A percentile compares a stretch with the other conserved stretches of the same genome.
These are phyloP conservation scores for Luidia sarsii DNA, from an alignment of 53 echinoderm and acorn worm genomes.

Conservation along the genomic window DNA sequence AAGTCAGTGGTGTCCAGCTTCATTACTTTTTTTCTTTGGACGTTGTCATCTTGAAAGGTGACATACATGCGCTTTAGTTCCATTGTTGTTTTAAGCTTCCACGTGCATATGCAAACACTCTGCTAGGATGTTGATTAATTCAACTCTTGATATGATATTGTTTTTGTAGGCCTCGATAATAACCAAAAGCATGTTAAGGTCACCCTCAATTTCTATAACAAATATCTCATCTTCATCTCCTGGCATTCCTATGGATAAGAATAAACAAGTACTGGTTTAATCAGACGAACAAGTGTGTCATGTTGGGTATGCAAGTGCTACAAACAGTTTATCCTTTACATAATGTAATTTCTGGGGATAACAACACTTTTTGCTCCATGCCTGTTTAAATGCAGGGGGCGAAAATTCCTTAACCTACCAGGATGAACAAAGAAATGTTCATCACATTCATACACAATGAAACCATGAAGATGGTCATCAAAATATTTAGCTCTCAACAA, in stretches of 20 bases:
- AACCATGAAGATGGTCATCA: slow-evolving; percentile 42
- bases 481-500: slow-evolving; percentile 21
- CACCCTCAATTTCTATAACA: too few relatives aligned
- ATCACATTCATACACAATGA: slow-evolving; percentile 14
- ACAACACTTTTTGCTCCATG: background rate
- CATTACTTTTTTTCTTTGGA: slow-evolving; percentile 5
- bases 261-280: too few relatives aligned
- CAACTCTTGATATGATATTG: background rate
- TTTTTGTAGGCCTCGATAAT: slow-evolving; percentile 4
- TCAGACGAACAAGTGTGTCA: too few relatives aligned
- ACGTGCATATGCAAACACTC: too few relatives aligned
- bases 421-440: slow-evolving; percentile 15
- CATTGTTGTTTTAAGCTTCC: too few relatives aligned
- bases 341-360: slow-evolving; percentile 13
- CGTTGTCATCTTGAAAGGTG: too few relatives aligned
- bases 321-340: too few relatives aligned
- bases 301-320: too few relatives aligned
- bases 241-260: too few relatives aligned
- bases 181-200: background rate
- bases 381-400: slow-evolving; percentile 4
- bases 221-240: too few relatives aligned
- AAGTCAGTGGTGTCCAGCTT: slow-evolving; percentile 16
- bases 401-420: slow-evolving; percentile 11
- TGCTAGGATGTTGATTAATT: too few relatives aligned
- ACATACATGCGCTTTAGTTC: too few relatives aligned